Percentiles rank a stretch among this genome's conserved stretches.
Conservation (phyloP, 1,140 invertebrate genomes). For the Calephelis virginiensis region DNA sequence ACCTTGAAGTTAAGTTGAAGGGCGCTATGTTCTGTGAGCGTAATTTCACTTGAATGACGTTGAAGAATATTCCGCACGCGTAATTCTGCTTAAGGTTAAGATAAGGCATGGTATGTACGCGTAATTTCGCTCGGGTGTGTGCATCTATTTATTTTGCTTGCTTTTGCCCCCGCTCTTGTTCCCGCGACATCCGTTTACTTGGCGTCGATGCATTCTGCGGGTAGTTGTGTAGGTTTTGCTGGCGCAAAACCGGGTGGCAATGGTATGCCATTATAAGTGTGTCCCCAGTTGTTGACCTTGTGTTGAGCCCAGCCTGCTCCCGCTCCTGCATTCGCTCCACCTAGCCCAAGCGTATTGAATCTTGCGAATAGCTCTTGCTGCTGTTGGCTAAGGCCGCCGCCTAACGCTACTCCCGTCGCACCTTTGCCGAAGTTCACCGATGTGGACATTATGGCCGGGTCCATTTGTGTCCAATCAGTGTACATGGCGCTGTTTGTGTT, state of each 20-base stretch:
- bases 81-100: too few relatives aligned
- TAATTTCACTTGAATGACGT: background rate
- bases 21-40: background rate
- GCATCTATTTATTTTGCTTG: background rate
- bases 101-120: too few relatives aligned
- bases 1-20: too few relatives aligned
- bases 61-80: background rate
- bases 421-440: slow-evolving; percentile 61
- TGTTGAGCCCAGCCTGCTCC: slow-evolving; percentile 33
- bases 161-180: slow-evolving; percentile 2
- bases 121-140: background rate
- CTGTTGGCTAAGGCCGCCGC: slow-evolving; percentile 37
- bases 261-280: slow-evolving; percentile 48
- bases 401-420: slow-evolving; percentile 29
- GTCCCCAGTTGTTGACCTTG: slow-evolving; percentile 37
- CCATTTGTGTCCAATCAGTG: slow-evolving; percentile 90
- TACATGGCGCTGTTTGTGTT: slow-evolving; percentile 76
- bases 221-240: slow-evolving; percentile 51
- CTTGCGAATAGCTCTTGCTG: slow-evolving; percentile 53
- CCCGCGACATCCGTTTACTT: slow-evolving; percentile 50
- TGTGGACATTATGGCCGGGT: slow-evolving; percentile 91
- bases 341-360: slow-evolving; percentile 55
- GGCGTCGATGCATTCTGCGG: slow-evolving; percentile 76
- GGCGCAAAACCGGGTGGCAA: slow-evolving; percentile 73
- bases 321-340: slow-evolving; percentile 34